Base-by-base conservation (phyloP, 2,888 invertebrate species). In the Hyppa rectilinea region DNA sequence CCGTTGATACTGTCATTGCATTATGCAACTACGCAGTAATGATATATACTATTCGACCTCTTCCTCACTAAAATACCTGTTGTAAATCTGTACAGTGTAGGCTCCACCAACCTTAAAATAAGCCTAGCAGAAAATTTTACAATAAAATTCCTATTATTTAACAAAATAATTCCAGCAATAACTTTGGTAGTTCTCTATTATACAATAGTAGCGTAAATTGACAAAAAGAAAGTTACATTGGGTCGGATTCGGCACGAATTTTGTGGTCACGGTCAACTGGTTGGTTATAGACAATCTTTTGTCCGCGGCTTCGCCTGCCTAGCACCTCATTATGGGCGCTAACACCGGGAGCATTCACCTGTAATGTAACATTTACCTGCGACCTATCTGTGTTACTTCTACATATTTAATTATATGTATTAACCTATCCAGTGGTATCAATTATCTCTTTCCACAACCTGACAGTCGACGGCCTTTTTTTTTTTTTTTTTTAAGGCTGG, bases 181-280 rank as follows among this genome's bases (percentile, higher is more conserved):
- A 80, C 59, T 83, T 74, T 23, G 79, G 67, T 86, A 84, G 85
- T 87, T 86, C 75, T 72, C 71, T 81, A 85, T 92, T 92, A 90
- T 89, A 89, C 88, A 92, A 92, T 87, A 80, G 76, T 84, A 85
- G 88, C 87, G 87, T 89, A 89, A 88, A 92, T 88, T 87, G 84
- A 86, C 88, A 87, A 90, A 91, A 92, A 85, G 90, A 92, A 90
- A 91, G 80, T 89, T 89, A 83, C 87, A 85, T 84, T 85, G 85
- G 88, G 88, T 87, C 85, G 85, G 85, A 91, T 90, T 92, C 84
- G 90, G 87, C 89, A 91, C 90, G 88, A 91, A 90, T 88, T 89
- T 89, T 88, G 90, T 92, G 92, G 93, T 92, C 93, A 93, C 92
- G 93, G 93, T 92, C 93, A 93, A 91, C 88, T 90, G 90, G 79